These are phyloP conservation scores for Mohoua ochrocephala DNA, from an alignment of 2,113 vertebrate genomes.

Conservation along the genomic window DNA sequence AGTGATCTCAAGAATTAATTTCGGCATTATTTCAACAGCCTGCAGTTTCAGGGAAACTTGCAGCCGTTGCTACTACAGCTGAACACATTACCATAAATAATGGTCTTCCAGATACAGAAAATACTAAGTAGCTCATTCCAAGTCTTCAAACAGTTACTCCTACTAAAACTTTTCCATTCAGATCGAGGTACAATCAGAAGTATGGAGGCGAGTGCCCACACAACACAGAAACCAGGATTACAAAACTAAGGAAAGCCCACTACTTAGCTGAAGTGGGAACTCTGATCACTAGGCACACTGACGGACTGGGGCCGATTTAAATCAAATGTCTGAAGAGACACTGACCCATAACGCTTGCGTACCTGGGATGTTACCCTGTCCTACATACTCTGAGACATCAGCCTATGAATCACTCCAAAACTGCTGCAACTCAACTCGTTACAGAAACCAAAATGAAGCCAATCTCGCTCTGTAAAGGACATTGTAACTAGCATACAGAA, in stretches of 20 bases:
- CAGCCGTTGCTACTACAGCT: not conserved
- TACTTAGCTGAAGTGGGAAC: not conserved
- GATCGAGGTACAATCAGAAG: not conserved
- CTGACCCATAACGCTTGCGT: not conserved
- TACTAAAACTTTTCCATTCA: not conserved
- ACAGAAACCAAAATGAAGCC: not conserved
- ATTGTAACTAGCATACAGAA: not conserved
- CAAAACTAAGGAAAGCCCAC: not conserved
- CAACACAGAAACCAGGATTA: not conserved
- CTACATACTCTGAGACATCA: not conserved
- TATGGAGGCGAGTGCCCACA: not conserved
- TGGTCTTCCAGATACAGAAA: not conserved
- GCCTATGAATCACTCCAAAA: not conserved
- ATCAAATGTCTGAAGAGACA: not conserved
- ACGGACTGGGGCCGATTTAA: rapidly evolving
- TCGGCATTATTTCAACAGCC: not conserved
- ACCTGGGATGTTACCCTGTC: not conserved
- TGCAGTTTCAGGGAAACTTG: not conserved
- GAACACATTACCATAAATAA: not conserved
- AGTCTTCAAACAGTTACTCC: not conserved
- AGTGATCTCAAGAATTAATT: not conserved
- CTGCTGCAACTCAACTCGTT: not conserved
- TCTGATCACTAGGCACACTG: not conserved
- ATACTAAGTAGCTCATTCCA: not conserved
- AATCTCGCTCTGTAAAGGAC: not conserved